phyloP scores from a whole-genome alignment of 2,797 vertebrate species.

The Sebastes minor region DNA sequence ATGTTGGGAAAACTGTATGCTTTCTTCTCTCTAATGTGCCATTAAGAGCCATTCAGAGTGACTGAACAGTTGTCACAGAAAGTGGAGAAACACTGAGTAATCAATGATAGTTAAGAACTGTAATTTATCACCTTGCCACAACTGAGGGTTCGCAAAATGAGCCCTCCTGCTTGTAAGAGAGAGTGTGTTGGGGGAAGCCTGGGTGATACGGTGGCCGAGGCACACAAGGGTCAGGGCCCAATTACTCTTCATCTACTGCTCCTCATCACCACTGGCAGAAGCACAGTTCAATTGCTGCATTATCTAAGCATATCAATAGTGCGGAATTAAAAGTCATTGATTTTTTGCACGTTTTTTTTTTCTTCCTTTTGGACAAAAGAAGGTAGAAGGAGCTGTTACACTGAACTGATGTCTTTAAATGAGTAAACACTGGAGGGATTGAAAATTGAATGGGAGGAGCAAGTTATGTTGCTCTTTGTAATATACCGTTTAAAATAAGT shows the following conservation, averaged over 20 bases:
- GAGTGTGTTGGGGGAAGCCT: slow-evolving; percentile 65
- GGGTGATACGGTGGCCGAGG: slow-evolving; percentile 67
- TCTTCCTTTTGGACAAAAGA: slow-evolving; percentile 50
- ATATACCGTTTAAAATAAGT: slow-evolving; percentile 12
- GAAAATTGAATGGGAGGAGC: slow-evolving; percentile 3
- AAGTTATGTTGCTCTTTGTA: not conserved
- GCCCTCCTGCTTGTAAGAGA: slow-evolving; percentile 57
- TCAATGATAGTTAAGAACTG: slow-evolving; percentile 98
- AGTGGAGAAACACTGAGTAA: slow-evolving; percentile 93
- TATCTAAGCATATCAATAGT: slow-evolving; percentile 85
- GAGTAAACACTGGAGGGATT: not conserved
- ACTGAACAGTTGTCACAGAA: slow-evolving; percentile 93
- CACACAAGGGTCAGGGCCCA: slow-evolving; percentile 80
- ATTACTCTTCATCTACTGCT: slow-evolving; percentile 85
- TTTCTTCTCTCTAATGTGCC: slow-evolving; percentile 90
- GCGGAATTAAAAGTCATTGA: slow-evolving; percentile 85
- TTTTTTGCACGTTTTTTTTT: slow-evolving; percentile 65
- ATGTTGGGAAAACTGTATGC: slow-evolving; percentile 79
- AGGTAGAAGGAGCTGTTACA: slow-evolving; percentile 34
- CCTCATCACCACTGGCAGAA: slow-evolving; percentile 81
- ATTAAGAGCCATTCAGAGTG: slow-evolving; percentile 93
- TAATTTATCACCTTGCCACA: slow-evolving; percentile 99
- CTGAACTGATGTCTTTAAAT: slow-evolving; percentile 46
- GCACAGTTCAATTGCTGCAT: slow-evolving; percentile 81
- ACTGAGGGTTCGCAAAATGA: slow-evolving; percentile 85